These are phyloP conservation scores for Germaria angustata DNA, from an alignment of 2,888 invertebrate species.

Conservation along the genomic window DNA sequence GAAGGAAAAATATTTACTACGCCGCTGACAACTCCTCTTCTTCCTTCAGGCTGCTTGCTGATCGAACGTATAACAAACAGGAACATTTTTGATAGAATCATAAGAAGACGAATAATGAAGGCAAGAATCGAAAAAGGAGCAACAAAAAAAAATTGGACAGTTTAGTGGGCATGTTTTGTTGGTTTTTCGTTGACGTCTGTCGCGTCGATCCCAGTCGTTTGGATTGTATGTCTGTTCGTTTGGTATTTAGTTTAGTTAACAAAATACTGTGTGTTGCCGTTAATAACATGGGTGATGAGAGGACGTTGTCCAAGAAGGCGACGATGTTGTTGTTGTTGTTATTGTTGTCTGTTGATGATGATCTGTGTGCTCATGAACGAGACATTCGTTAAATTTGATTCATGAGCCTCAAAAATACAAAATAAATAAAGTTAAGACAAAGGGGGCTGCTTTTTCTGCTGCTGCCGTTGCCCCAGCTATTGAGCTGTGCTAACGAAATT, in stretches of 20 bases:
- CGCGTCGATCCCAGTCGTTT: constrained; percentile 59
- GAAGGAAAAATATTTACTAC: constrained; percentile 40
- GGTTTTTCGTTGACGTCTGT: constrained; percentile 70
- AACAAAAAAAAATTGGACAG: constrained; percentile 53
- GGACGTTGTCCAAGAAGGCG: constrained; percentile 36
- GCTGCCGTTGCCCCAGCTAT: constrained; percentile 23
- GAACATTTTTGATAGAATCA: constrained; percentile 63
- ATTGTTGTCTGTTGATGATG: constrained; percentile 52
- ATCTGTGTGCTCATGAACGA: constrained; percentile 74
- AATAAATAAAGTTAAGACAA: constrained; percentile 41
- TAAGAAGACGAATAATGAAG: constrained; percentile 49
- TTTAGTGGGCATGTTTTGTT: constrained; percentile 70
- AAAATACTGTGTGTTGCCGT: constrained; percentile 61
- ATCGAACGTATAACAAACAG: constrained; percentile 14
- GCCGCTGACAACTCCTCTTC: constrained; percentile 41
- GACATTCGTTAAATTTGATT: constrained; percentile 80
- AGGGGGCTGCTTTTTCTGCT: neutral
- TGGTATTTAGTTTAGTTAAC: constrained; percentile 60
- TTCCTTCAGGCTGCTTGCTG: constrained; percentile 33
- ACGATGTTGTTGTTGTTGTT: constrained; percentile 16
- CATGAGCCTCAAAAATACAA: constrained; percentile 72
- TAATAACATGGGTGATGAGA: constrained; percentile 67
- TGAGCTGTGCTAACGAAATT: constrained; percentile 53
- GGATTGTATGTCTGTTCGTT: constrained; percentile 39
- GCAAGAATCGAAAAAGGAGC: constrained; percentile 11